Percentiles rank a stretch among this genome's conserved stretches.
Conservation (phyloP, 2,113 vertebrate genomes). For the Xenopus tropicalis region UCB_Xtro_10.0 CM004443.2:183967001-183967500, state of each 20-base stretch:
- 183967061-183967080: too few species aligned
- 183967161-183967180: conserved; percentile 8
- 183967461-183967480: neutral
- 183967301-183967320: conserved; percentile 7
- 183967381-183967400: neutral
- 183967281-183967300: neutral
- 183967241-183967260: neutral
- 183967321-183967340: conserved; percentile 28
- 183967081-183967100: too few species aligned
- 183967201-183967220: neutral
- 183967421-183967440: conserved; percentile 19
- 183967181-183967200: neutral
- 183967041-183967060: too few species aligned
- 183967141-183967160: neutral
- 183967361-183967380: neutral
- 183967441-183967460: conserved; percentile 20
- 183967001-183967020: too few species aligned
- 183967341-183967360: neutral
- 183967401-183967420: conserved; percentile 30
- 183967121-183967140: conserved; percentile 20
- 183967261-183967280: neutral
- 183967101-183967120: neutral
- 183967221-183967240: neutral
- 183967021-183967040: too few species aligned
- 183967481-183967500: neutral